Conservation (phyloP, 2,888 invertebrate species). For the Pomacea canaliculata region DNA sequence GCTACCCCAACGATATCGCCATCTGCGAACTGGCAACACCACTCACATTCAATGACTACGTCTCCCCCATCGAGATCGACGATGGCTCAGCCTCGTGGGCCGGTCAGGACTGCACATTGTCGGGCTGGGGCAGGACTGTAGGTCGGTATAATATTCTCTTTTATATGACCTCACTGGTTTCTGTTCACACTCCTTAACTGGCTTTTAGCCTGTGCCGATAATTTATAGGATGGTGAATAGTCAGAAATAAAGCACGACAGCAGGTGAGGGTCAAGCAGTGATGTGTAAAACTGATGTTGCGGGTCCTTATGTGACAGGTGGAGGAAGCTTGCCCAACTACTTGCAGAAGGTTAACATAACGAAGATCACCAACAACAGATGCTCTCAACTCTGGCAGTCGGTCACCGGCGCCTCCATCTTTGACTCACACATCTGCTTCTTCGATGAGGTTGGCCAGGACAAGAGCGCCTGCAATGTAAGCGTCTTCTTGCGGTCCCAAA, state of each 20-base stretch:
- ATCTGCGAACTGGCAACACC: neutral
- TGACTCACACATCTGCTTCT: constrained; percentile 40
- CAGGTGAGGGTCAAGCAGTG: too few species aligned
- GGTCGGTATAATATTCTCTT: neutral
- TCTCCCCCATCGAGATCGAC: constrained; percentile 2
- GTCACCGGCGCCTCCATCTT: constrained; percentile 29
- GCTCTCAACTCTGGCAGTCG: constrained; percentile 27
- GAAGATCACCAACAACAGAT: constrained; percentile 31
- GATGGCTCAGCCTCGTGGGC: neutral
- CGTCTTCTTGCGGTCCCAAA: neutral
- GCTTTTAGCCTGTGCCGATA: too few species aligned
- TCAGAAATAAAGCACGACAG: too few species aligned
- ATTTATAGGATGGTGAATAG: too few species aligned
- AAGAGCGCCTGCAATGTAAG: constrained; percentile 42
- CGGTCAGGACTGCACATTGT: neutral
- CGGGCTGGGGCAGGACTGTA: neutral
- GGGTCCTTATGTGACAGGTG: constrained; percentile 13
- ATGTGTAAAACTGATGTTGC: too few species aligned
- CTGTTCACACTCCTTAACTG: too few species aligned
- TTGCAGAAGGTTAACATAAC: constrained; percentile 39
- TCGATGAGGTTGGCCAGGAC: constrained; percentile 4
- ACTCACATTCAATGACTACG: neutral
- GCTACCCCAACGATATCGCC: constrained; percentile 1
- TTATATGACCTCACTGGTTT: neutral
- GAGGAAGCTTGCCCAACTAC: constrained; percentile 24